A percentile compares a stretch with the other conserved stretches of the same genome.
Evolutionary conservation across 2,888 invertebrate species (phyloP).

Genomic region (Pandemis heparana): DNA sequence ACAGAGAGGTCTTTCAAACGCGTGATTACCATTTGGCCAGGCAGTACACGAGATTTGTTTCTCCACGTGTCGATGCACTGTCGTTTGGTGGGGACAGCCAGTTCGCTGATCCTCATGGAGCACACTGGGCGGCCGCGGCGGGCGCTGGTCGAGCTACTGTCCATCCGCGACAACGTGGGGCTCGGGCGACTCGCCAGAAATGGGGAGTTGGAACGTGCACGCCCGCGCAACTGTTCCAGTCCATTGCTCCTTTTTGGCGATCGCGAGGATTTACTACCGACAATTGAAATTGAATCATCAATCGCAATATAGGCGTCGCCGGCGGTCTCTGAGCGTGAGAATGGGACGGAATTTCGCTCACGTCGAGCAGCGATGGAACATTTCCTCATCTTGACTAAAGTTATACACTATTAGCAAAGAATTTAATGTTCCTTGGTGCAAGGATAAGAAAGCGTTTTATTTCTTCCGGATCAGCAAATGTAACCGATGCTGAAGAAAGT

Average conservation of each 20-base stretch:
- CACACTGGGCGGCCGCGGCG: conserved; percentile 49
- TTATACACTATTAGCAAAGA: too few relatives aligned
- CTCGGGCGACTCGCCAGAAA: neutral
- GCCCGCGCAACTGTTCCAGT: conserved; percentile 15
- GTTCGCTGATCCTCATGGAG: conserved; percentile 68
- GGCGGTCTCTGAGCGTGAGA: too few relatives aligned
- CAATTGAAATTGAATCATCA: neutral
- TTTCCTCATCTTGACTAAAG: too few relatives aligned
- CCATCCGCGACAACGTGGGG: conserved; percentile 10
- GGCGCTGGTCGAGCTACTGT: conserved; percentile 1
- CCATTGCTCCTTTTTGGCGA: conserved; percentile 1
- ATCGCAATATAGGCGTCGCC: neutral
- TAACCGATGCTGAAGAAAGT: neutral
- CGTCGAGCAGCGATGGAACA: too few relatives aligned
- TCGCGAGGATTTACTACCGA: neutral
- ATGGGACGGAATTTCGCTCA: too few relatives aligned
- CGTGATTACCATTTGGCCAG: conserved; percentile 66
- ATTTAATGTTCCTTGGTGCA: too few relatives aligned
- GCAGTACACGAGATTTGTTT: conserved; percentile 61
- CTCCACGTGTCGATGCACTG: conserved; percentile 75
- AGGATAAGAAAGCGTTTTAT: too few relatives aligned
- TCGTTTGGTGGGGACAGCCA: conserved; percentile 73
- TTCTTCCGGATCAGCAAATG: too few relatives aligned
- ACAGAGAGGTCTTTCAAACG: neutral
- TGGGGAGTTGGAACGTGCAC: conserved; percentile 21